Conservation (phyloP, 2,113 vertebrate genomes). For the Tychaedon coryphoeus region DNA sequence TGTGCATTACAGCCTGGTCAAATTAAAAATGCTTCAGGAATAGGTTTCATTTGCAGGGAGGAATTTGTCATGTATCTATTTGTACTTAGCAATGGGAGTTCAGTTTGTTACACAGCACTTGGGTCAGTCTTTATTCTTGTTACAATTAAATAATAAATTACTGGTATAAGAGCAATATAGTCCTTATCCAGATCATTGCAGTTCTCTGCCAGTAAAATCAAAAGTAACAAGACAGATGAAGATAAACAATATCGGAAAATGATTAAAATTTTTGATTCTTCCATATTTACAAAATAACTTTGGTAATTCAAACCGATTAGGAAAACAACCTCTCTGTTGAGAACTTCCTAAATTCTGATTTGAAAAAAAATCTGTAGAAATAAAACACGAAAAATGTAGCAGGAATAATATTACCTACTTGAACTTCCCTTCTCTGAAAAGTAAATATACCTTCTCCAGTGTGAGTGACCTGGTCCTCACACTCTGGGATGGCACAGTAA, state of each 20-base stretch:
- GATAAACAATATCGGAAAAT: not conserved
- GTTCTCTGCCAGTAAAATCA: not conserved
- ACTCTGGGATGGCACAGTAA: constrained; percentile 84
- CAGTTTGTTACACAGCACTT: not conserved
- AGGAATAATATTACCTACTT: not conserved
- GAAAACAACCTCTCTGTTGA: not conserved
- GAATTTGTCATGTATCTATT: not conserved
- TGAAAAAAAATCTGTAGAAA: not conserved
- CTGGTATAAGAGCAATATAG: not conserved
- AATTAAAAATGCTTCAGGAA: not conserved
- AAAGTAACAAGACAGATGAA: not conserved
- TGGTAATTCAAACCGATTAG: not conserved
- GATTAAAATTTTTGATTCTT: not conserved
- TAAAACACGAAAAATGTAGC: not conserved
- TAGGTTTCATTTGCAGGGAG: not conserved
- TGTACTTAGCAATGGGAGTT: not conserved
- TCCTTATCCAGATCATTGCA: not conserved
- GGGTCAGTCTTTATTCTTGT: not conserved
- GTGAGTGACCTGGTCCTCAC: constrained; percentile 56
- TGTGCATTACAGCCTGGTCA: not conserved
- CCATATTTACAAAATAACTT: not conserved
- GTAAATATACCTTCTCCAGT: not conserved
- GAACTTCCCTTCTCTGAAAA: not conserved
- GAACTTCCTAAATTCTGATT: not conserved
- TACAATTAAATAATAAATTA: not conserved